Evolutionary conservation across 2,888 invertebrate genomes (phyloP).

Genomic region (Drosophila kambysellisi): DNA sequence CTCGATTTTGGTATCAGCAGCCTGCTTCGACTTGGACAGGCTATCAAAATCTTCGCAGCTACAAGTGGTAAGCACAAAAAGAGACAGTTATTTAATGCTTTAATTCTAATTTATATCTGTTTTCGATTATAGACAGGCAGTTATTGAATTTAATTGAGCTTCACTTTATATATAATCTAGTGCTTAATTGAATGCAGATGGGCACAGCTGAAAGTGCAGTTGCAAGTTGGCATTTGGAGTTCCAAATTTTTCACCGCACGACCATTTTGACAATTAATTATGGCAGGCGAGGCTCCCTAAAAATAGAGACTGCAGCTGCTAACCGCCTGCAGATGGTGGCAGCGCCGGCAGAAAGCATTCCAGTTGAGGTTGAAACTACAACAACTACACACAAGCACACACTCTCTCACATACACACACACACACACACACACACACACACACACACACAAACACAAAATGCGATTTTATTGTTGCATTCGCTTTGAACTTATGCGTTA

Average conservation of each 20-base stretch:
- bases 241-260: constrained; percentile 11
- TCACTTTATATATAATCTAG: background rate
- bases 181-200: background rate
- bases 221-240: constrained; percentile 7
- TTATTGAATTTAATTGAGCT: background rate
- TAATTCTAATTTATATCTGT: background rate
- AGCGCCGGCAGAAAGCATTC: constrained; percentile 33
- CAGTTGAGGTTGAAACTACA: constrained; percentile 57
- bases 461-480: constrained; percentile 41
- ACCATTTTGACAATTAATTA: constrained; percentile 45
- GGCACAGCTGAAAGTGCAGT: constrained; percentile 2
- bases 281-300: constrained; percentile 49
- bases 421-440: constrained; percentile 1
- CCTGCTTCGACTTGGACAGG: constrained; percentile 64
- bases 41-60: constrained; percentile 65
- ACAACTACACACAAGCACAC: constrained; percentile 14
- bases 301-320: constrained; percentile 66
- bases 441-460: constrained; percentile 7
- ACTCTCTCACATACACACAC: background rate
- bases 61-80: constrained; percentile 12
- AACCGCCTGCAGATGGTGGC: constrained; percentile 36
- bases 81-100: background rate
- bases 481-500: constrained; percentile 17
- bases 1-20: constrained; percentile 85
- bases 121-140: background rate